Conservation (phyloP, 2,888 invertebrate species). For the Brachypterus glaber region DNA sequence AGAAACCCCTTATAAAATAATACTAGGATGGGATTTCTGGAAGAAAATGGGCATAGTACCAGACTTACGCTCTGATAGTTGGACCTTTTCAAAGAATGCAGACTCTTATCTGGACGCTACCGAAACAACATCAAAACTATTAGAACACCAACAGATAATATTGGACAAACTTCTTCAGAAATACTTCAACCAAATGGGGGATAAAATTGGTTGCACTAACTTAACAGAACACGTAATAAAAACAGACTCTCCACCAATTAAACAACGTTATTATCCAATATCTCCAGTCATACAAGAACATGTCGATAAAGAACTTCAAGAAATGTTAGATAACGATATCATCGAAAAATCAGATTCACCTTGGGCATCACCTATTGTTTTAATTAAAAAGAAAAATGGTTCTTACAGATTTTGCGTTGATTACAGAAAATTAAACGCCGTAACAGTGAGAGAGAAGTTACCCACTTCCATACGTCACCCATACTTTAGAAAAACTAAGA, state of each 20-base stretch:
- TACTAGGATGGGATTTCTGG: neutral
- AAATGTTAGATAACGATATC: neutral
- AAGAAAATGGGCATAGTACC: neutral
- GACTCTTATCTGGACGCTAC: conserved; percentile 2
- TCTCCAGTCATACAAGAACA: neutral
- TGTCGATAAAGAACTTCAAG: neutral
- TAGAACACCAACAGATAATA: neutral
- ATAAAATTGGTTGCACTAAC: neutral
- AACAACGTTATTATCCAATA: neutral
- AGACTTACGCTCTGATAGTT: conserved; percentile 3
- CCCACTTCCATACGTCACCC: conserved; percentile 22
- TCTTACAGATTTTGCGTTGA: conserved; percentile 5
- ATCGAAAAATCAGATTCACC: neutral
- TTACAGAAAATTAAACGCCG: conserved; percentile 17
- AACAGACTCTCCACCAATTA: neutral
- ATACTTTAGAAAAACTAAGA: conserved; percentile 23
- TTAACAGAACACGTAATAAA: neutral
- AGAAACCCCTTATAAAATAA: neutral
- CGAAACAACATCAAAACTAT: neutral
- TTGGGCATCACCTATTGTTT: neutral
- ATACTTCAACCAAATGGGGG: neutral
- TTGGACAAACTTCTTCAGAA: conserved; percentile 2
- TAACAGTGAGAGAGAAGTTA: conserved; percentile 25
- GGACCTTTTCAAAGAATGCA: conserved; percentile 5
- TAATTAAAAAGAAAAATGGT: neutral